Evolutionary conservation across 1,140 invertebrate genomes (phyloP), one percentile per base, ranked within the genome.

Genomic region (Neuroterus valhalla): DNA sequence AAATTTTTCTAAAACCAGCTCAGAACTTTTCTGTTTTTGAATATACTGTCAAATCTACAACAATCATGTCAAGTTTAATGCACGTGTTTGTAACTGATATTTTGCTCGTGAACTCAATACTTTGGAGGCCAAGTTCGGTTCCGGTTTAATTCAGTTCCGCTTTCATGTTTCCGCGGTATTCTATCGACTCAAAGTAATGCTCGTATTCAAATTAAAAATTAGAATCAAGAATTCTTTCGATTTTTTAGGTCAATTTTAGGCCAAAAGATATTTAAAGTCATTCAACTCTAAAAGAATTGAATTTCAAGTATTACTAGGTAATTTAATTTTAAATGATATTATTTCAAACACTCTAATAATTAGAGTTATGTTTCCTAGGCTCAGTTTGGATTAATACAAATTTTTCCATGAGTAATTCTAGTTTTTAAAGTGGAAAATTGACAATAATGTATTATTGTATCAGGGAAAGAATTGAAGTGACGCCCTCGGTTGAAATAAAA

Each of bases 111-210:
- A 62, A 62, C 26, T 62, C 55, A 62, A 62, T 62, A 23, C 26
- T n/a, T 62, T 38, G 21, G 55, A 62, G 55, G 55, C 55, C 55
- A 62, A 38, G 55, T 62, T 62, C 55, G 55, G 55, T 62, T 62
- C 55, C 55, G 23, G 55, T 26, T 62, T 62, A 62, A 62, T 62
- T 62, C 15, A 62, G 55, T 62, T 62, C 55, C 55, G 55, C 55
- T 62, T 62, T 62, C 55, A 26, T 62, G 55, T 62, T 62, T 62
- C 55, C 15, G 52, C 52, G 26, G 52, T 50, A 19, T 19, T 21
- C 3, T 50, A 2, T 0, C 19, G n/a, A n/a, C 17, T 19, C 17
- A 6, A 48, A 48, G 8, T 3, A 48, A 26, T 26, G 26, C 26
- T 26, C 4, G 26, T 26, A 26, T 26, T 26, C 14, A 48, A 48